Evolutionary conservation across 2,797 vertebrate genomes (phyloP), one percentile per base, ranked within the genome.

Genomic region (Petrocephalus schoutedeni): DNA sequence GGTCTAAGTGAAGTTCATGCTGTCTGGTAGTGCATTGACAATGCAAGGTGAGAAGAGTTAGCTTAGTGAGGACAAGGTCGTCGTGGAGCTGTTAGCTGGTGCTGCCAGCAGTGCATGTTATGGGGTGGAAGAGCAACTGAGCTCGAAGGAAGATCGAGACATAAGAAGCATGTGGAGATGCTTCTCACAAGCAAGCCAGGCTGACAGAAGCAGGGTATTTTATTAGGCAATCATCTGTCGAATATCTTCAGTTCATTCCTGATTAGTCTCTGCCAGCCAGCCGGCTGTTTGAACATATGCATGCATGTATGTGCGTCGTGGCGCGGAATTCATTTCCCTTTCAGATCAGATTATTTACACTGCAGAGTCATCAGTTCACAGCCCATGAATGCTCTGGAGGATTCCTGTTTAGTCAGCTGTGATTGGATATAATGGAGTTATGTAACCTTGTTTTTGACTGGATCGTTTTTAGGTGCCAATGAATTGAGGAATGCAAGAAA

Each of bases 371-470:
- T 85, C 82, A 85, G 49, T 56, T 54, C 51, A 85, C 23, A 56
- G 82, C 10, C 53, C 49, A 54, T 32, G 53, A 80, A 80, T 49
- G 36, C 41, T 49, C 74, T 49, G 28, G 74, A 80, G 16, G 74
- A 71, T 36, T 71, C 64, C 14, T 80, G 74, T 80, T 41, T 80
- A 49, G 74, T 80, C 74, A 80, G 14, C 74, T 14, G 19, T 80
- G 74, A 80, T 80, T 80, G 19, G 19, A 80, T 49, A 80, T 80
- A 41, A 80, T 49, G n/a, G 41, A 45, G 16, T 80, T 80, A 80
- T 80, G 74, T 45, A 80, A 80, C 41, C 74, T 49, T 80, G 74
- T 80, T 80, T 80, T 49, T 80, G 74, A 80, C 19, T 80, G 74
- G 74, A n/a, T 80, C 16, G 19, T 49, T n/a, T 41, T 8, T 80